Base-by-base conservation (phyloP, 2,113 vertebrate species). In the Nestor notabilis region DNA sequence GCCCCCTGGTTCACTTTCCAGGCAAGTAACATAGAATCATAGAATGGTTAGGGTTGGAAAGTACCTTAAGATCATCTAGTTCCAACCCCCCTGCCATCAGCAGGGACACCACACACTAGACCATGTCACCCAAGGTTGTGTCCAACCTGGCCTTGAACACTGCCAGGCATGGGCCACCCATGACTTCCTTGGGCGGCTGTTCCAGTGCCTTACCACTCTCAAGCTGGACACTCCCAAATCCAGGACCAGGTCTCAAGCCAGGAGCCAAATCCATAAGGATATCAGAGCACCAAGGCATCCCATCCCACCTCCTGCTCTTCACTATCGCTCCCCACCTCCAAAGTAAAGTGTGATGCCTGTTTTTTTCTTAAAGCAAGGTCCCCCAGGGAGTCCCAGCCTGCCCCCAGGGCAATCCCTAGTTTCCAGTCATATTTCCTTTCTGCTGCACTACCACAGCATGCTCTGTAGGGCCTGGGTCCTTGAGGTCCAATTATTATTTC, bases 201-300 rank as follows among this genome's bases (percentile, higher is more conserved):
- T n/a, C 56, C 55, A 8, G 5, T 58, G 33, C 5, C 55, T 58
- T 33, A 23, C 13, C 20, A 58, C 33, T 15, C 20, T 58, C 33
- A 47, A 64, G 5, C n/a, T 33, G 39, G 19, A 53, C 14, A 63
- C 1, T 9, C 28, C 17, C 23, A 66, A 53, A 46, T 3, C 31
- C 35, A 90, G n/a, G 11, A 64, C 5, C 15, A 66, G 21, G 20
- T 83, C 17, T 29, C 44, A 89, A 17, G 41, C 44, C 58, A 66
- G 29, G 23, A 75, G 14, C 8, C 44, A 41, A 76, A 86, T 27
- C 71, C 49, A 70, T 4, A 27, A 41, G 25, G 31, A 53, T 2
- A 2, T 43, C 27, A 2, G 3, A 80, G 12, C 1, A 0, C 2
- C 2, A 11, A 68, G 37, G 4, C 20, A 39, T 17, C 6, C 5